Percentiles rank a stretch among this genome's conserved stretches.
These are phyloP conservation scores for Lepidochrysops patricia DNA, from an alignment of 2,888 invertebrate genomes.

Conservation along the genomic window DNA sequence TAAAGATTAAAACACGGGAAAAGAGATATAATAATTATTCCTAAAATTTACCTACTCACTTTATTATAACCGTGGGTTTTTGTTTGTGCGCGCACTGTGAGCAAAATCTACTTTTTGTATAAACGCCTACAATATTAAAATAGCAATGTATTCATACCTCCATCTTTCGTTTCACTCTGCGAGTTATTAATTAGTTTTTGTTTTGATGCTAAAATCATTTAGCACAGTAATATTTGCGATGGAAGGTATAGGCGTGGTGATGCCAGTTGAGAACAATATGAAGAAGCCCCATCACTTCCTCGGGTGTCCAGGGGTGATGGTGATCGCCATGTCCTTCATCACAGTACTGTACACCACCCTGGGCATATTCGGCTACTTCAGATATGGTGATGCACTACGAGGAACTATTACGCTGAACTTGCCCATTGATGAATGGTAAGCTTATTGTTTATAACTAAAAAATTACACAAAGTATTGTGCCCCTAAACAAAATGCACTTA, in stretches of 20 bases:
- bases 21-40: too few species aligned
- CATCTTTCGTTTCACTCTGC: neutral
- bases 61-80: too few species aligned
- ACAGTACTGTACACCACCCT: constrained; percentile 83
- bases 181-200: neutral
- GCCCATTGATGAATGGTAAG: constrained; percentile 78
- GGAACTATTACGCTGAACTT: constrained; percentile 91
- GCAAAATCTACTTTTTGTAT: neutral
- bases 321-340: constrained; percentile 88
- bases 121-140: neutral
- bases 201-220: constrained; percentile 15
- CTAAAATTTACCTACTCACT: too few species aligned
- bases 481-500: too few species aligned
- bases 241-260: constrained; percentile 94
- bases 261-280: constrained; percentile 96
- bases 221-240: constrained; percentile 97
- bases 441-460: too few species aligned
- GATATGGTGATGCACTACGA: constrained; percentile 81
- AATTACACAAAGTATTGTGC: too few species aligned
- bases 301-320: constrained; percentile 87
- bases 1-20: too few species aligned
- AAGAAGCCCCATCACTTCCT: constrained; percentile 85
- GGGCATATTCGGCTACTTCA: constrained; percentile 92
- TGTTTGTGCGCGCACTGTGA: too few species aligned
- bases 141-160: neutral